Base-by-base conservation (phyloP, 2,888 invertebrate species). In the Eubasilissa splendida region DNA sequence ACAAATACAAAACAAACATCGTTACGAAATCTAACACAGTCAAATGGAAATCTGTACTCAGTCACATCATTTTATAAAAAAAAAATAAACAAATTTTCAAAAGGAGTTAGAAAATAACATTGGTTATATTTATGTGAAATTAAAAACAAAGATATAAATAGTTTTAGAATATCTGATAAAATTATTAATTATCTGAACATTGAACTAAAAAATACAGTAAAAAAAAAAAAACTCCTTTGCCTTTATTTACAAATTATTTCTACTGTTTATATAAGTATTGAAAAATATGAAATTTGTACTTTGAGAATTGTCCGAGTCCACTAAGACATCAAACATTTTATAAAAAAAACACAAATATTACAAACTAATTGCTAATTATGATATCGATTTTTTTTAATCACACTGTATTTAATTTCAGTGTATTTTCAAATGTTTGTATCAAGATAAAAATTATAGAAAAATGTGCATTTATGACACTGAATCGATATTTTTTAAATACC, bases 101-200 rank as follows among this genome's bases (percentile, higher is more conserved):
- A 50, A 52, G 52, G 68, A 50, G 68, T 68, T 68, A 68, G 63
- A 63, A 63, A 63, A 68, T 50, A 68, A 68, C 50, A 50, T 68
- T 68, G 50, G 68, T 68, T 63, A 68, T 68, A 68, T 68, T 66
- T 68, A 68, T 68, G 68, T 50, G 68, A 68, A 68, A 68, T 68
- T 14, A 68, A 68, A 66, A 68, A 68, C 68, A 68, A 68, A 50
- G 14, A 50, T 68, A 68, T 50, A 68, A 52, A 68, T 68, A 68
- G 50, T 68, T 68, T 68, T 52, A 68, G 50, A 68, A 50, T 68
- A 68, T 68, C 50, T 50, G 50, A 68, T 68, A 68, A 68, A 68
- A 68, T 68, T 68, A 42, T 52, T 10, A 68, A 68, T 68, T 68
- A 14, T 68, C 42, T 14, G 50, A 68, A 68, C 63, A 63, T 63